phyloP scores from a whole-genome alignment of 2,888 invertebrate species.

The Phania funesta region DNA sequence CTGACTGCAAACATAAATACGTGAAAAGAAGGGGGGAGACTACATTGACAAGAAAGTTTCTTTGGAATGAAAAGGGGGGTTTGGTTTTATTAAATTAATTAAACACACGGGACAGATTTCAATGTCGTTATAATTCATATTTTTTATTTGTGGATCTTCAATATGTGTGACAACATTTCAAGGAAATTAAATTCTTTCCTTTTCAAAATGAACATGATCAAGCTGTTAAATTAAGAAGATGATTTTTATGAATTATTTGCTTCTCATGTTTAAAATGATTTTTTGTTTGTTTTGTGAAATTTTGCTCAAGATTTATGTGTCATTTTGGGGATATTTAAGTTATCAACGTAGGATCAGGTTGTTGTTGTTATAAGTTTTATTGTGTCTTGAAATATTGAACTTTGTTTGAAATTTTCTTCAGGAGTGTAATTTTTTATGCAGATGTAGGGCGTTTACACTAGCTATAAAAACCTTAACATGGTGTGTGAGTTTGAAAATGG shows the following conservation, averaged over 20 bases:
- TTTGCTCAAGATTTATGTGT: constrained; percentile 51
- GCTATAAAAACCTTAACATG: not conserved
- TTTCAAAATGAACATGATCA: constrained; percentile 24
- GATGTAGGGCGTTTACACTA: constrained; percentile 43
- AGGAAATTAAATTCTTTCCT: constrained; percentile 35
- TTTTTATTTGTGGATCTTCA: constrained; percentile 24
- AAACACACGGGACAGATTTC: constrained; percentile 76
- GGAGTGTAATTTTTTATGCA: constrained; percentile 27
- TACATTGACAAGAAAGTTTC: constrained; percentile 9
- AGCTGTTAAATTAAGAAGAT: not conserved
- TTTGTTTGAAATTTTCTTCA: constrained; percentile 12
- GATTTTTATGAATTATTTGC: constrained; percentile 34
- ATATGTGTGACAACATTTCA: constrained; percentile 44
- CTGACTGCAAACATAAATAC: constrained; percentile 41
- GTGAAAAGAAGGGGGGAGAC: not conserved
- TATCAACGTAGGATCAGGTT: constrained; percentile 44
- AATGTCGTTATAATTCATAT: constrained; percentile 69
- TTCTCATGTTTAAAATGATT: constrained; percentile 8
- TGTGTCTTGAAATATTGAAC: not conserved
- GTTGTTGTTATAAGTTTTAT: constrained; percentile 14
- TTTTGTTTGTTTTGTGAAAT: constrained; percentile 3
- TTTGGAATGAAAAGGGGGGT: not conserved
- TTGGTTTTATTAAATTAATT: constrained; percentile 68
- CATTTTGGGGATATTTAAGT: constrained; percentile 55
- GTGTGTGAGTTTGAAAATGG: not conserved